Evolutionary conservation across 2,888 invertebrate species (phyloP).

Genomic region (Lochmaea crataegi): DNA sequence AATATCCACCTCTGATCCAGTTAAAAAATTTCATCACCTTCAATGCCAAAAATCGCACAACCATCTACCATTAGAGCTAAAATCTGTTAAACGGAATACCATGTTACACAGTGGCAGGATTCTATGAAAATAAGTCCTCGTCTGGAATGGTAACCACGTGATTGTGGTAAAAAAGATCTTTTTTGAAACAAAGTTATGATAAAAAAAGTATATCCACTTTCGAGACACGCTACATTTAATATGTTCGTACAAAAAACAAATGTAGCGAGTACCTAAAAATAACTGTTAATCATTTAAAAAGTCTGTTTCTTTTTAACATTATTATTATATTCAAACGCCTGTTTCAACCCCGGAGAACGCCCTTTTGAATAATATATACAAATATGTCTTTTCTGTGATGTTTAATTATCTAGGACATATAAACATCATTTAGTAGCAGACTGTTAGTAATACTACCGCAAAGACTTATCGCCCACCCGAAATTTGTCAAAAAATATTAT

Average conservation of each 20-base stretch:
- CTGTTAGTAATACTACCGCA: constrained; percentile 36
- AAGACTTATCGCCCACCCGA: constrained; percentile 38
- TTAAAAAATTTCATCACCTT: too few relatives aligned
- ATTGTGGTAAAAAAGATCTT: background rate
- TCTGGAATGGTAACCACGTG: background rate
- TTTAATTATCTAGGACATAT: constrained; percentile 37
- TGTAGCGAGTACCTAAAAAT: background rate
- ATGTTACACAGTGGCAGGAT: too few relatives aligned
- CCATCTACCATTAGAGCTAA: too few relatives aligned
- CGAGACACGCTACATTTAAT: background rate
- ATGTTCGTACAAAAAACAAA: constrained; percentile 1
- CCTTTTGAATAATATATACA: constrained; percentile 35
- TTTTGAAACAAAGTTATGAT: background rate
- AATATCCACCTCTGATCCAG: too few relatives aligned
- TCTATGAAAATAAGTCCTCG: background rate
- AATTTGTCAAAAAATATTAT: constrained; percentile 45
- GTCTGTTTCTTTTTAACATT: constrained; percentile 3
- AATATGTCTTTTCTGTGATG: constrained; percentile 32
- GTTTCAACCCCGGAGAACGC: constrained; percentile 6
- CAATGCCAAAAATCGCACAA: too few relatives aligned
- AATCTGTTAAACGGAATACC: too few relatives aligned
- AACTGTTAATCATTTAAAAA: background rate
- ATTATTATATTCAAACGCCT: constrained; percentile 1
- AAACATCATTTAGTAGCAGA: constrained; percentile 37
- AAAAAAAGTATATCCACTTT: background rate